phyloP scores from a whole-genome alignment of 2,888 invertebrate species.

The Osmoderma eremita region DNA sequence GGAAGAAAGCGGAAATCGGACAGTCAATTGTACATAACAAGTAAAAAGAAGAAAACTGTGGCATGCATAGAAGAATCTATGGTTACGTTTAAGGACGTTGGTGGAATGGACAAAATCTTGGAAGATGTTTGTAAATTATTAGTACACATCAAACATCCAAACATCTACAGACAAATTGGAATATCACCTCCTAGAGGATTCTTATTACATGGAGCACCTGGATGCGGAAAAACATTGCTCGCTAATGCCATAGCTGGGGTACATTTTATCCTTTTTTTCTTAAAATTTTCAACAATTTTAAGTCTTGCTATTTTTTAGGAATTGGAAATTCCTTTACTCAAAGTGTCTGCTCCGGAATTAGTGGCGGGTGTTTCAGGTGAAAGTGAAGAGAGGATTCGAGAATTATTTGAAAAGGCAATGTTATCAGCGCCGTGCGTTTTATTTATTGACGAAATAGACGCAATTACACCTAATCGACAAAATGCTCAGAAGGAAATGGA shows the following conservation, averaged over 20 bases:
- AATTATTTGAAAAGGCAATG: constrained; percentile 87
- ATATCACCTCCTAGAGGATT: constrained; percentile 90
- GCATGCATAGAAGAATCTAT: constrained; percentile 61
- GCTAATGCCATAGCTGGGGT: constrained; percentile 86
- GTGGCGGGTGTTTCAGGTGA: constrained; percentile 96
- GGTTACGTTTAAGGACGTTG: constrained; percentile 79
- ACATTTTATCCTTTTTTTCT: constrained; percentile 47
- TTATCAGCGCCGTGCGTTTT: constrained; percentile 82
- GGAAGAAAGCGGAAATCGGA: constrained; percentile 59
- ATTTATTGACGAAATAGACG: constrained; percentile 97
- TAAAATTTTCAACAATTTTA: neutral
- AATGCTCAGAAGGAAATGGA: constrained; percentile 97
- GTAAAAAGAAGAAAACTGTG: constrained; percentile 62
- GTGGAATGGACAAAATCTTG: constrained; percentile 81
- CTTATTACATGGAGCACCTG: constrained; percentile 94
- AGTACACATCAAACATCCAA: constrained; percentile 89
- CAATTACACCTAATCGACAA: constrained; percentile 91
- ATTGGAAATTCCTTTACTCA: constrained; percentile 83
- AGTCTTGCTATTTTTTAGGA: constrained; percentile 67
- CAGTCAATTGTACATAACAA: constrained; percentile 56
- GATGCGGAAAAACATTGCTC: constrained; percentile 89
- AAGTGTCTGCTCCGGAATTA: constrained; percentile 91
- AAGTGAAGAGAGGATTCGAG: constrained; percentile 92
- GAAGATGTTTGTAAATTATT: constrained; percentile 66
- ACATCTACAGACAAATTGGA: constrained; percentile 86